Conservation (phyloP, 2,888 invertebrate species). For the Drosophila neoperkinsi region DNA sequence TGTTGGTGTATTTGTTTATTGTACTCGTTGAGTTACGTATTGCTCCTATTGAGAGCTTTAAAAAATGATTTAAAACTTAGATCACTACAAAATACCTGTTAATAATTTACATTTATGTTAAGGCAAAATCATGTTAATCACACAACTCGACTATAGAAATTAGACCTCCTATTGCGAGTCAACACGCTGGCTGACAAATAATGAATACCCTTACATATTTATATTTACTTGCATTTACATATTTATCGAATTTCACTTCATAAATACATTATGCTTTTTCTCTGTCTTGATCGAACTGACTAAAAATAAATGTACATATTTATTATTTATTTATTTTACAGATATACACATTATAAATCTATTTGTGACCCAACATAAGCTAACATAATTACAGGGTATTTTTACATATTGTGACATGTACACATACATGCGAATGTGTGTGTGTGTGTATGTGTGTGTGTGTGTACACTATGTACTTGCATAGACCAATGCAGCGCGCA, state of each 20-base stretch:
- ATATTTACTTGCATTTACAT: not conserved
- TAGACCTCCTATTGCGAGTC: not conserved
- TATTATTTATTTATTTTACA: not conserved
- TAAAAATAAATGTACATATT: not conserved
- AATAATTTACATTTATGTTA: not conserved
- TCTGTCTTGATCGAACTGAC: not conserved
- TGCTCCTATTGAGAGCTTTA: not conserved
- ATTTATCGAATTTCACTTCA: not conserved
- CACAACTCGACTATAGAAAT: not conserved
- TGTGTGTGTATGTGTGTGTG: not conserved
- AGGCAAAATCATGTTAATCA: not conserved
- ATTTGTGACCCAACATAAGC: not conserved
- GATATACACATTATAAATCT: not conserved
- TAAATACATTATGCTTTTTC: not conserved
- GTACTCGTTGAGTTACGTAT: too few relatives aligned
- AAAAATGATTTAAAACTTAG: not conserved
- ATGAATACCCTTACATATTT: not conserved
- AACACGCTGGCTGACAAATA: not conserved
- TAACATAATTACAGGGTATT: not conserved
- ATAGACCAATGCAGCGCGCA: constrained; percentile 67
- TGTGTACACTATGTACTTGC: not conserved
- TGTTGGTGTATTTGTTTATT: too few relatives aligned
- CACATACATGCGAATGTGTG: not conserved
- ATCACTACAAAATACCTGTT: not conserved
- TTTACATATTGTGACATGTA: not conserved